Percentiles rank a stretch among this genome's conserved stretches.
Evolutionary conservation across 1,140 invertebrate genomes (phyloP).

Genomic region (Whitmania pigra): DNA sequence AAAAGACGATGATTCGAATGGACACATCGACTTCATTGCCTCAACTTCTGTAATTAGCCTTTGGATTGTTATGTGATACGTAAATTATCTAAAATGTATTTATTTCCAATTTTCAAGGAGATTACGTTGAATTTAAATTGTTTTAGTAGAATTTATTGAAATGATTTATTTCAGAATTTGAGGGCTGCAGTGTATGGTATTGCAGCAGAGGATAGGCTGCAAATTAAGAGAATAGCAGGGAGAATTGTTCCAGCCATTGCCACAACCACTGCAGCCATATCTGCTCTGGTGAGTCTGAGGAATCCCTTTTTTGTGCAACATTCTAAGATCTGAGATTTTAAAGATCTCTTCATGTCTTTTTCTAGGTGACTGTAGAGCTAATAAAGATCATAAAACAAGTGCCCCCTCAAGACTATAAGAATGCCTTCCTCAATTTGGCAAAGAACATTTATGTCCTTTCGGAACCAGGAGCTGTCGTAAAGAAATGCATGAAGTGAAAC

Average conservation of each 20-base stretch:
- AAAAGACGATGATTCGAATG: slow-evolving; percentile 93
- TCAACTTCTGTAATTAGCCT: slow-evolving; percentile 57
- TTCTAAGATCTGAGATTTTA: not conserved
- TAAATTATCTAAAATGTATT: not conserved
- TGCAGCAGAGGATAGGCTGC: slow-evolving; percentile 78
- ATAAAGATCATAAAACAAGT: slow-evolving; percentile 35
- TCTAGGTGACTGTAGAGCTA: slow-evolving; percentile 37
- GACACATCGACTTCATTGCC: slow-evolving; percentile 98
- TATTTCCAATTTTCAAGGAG: not conserved
- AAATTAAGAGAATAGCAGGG: slow-evolving; percentile 92
- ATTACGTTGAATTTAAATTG: slow-evolving; percentile 5
- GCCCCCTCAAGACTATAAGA: slow-evolving; percentile 61
- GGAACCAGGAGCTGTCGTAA: slow-evolving; percentile 54
- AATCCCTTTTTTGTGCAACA: slow-evolving; percentile 40
- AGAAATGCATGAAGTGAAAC: slow-evolving; percentile 14
- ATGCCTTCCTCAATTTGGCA: slow-evolving; percentile 91
- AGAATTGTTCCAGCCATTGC: slow-evolving; percentile 98
- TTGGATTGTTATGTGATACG: not conserved
- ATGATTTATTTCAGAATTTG: slow-evolving; percentile 54
- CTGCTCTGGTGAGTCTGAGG: slow-evolving; percentile 83
- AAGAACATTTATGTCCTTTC: slow-evolving; percentile 93
- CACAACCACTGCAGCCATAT: slow-evolving; percentile 90
- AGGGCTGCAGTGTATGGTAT: slow-evolving; percentile 93
- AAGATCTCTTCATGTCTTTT: slow-evolving; percentile 15
- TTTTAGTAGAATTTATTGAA: not conserved